Evolutionary conservation across 1,140 invertebrate species (phyloP).

Genomic region (Trichomalopsis sarcophagae): DNA sequence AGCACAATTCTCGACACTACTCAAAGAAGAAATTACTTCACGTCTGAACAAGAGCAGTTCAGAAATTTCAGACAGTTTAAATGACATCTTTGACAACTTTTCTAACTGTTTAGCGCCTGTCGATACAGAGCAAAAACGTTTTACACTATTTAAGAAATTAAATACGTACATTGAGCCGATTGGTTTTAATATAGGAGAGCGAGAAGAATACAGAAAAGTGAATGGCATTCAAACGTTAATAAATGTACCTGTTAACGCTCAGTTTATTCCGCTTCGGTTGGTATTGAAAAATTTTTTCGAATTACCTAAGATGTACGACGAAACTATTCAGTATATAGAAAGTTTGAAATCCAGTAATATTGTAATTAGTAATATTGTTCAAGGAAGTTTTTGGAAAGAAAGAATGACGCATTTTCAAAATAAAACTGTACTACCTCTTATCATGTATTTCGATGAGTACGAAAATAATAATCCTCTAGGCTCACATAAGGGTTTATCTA

Average conservation of each 20-base stretch:
- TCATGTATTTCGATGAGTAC: neutral
- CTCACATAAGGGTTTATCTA: conserved; percentile 50
- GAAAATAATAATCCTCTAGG: conserved; percentile 51
- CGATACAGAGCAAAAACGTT: too few relatives aligned
- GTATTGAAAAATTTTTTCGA: neutral
- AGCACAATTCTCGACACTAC: neutral
- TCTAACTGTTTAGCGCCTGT: neutral
- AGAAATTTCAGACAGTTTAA: neutral
- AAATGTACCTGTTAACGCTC: conserved; percentile 1
- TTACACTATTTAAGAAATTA: too few relatives aligned
- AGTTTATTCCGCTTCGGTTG: neutral
- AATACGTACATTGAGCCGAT: neutral
- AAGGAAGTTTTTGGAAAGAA: neutral
- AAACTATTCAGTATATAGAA: neutral
- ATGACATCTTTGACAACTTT: neutral
- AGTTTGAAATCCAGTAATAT: neutral
- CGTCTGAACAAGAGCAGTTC: neutral
- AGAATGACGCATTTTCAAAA: conserved; percentile 20
- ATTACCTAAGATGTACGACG: neutral
- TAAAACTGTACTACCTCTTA: conserved; percentile 30
- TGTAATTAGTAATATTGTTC: conserved; percentile 12
- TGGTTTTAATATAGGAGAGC: neutral
- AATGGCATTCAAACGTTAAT: neutral
- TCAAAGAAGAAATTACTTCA: neutral
- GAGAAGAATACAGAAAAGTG: neutral